Base-by-base conservation (phyloP, 2,888 invertebrate genomes). In the Piscicola geometra region DNA sequence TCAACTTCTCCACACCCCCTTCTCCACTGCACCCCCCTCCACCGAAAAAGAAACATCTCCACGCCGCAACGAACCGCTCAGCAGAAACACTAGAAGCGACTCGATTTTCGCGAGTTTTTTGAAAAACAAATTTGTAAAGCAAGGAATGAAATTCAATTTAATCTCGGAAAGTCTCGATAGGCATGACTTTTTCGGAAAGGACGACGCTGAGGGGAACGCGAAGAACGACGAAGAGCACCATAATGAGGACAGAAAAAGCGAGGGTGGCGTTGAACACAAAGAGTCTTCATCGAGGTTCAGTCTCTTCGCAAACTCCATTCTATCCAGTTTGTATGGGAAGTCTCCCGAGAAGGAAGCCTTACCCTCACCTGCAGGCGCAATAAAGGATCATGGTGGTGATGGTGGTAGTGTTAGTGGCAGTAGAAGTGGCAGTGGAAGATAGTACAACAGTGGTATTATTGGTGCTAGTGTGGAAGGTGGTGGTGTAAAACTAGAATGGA, bases 91-190 rank as follows among this genome's bases (percentile, higher is more conserved):
- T 3, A 56, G 25, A 56, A 56, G 60, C n/a, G 60, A 56, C 25
- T 56, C 60, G 12, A 56, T 56, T 56, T 56, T 56, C 60, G n/a
- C 60, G n/a, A 56, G n/a, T n/a, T 56, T 56, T 56, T 56, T 56
- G n/a, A 56, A 56, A 56, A 56, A 56, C 21, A 56, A 56, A 56
- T 18, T 56, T 56, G 60, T 56, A 18, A 56, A 56, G n/a, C n/a
- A 5, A 56, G n/a, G n/a, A 9, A 56, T 56, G 3, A 56, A 56
- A 21, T 56, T 56, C 25, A 56, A 56, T 25, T 56, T 56, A 5
- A 56, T 56, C 9, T 15, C 60, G 60, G n/a, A 56, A 3, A 56
- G 25, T 21, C n/a, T 25, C n/a, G 25, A 56, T 56, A 25, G n/a
- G 25, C 5, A 5, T n/a, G 60, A 56, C 21, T 56, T 56, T n/a